Evolutionary conservation across 2,113 vertebrate genomes (phyloP).

Genomic region (Neotoma lepida): DNA sequence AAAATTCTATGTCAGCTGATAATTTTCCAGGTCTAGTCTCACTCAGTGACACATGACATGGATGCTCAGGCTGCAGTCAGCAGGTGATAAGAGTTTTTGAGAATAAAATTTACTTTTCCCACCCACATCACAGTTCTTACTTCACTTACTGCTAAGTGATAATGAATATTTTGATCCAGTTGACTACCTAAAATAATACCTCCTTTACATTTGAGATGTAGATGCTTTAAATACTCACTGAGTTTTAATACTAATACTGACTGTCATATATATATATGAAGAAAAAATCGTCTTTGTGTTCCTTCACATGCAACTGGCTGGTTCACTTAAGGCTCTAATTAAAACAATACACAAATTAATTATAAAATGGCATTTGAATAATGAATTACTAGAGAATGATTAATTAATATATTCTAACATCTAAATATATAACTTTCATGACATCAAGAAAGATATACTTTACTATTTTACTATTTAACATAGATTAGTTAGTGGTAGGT

Average conservation of each 20-base stretch:
- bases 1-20: slow-evolving; percentile 3
- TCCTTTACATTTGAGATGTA: neutral
- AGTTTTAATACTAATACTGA: neutral
- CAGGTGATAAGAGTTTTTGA: slow-evolving; percentile 76
- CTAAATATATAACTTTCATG: neutral
- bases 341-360: neutral
- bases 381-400: neutral
- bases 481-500: neutral
- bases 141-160: slow-evolving; percentile 72
- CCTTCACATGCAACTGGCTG: neutral
- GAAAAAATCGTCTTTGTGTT: neutral
- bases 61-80: slow-evolving; percentile 54
- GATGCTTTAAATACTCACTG: neutral
- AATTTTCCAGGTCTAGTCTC: slow-evolving; percentile 63
- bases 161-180: slow-evolving; percentile 79
- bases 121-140: neutral
- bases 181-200: slow-evolving; percentile 49
- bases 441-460: neutral
- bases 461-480: neutral
- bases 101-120: slow-evolving; percentile 69
- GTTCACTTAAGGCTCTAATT: neutral
- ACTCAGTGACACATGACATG: slow-evolving; percentile 20
- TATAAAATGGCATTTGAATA: neutral
- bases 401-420: neutral
- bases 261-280: neutral